Evolutionary conservation across 2,888 invertebrate genomes (phyloP).

Genomic region (Ormyrus nitidulus): DNA sequence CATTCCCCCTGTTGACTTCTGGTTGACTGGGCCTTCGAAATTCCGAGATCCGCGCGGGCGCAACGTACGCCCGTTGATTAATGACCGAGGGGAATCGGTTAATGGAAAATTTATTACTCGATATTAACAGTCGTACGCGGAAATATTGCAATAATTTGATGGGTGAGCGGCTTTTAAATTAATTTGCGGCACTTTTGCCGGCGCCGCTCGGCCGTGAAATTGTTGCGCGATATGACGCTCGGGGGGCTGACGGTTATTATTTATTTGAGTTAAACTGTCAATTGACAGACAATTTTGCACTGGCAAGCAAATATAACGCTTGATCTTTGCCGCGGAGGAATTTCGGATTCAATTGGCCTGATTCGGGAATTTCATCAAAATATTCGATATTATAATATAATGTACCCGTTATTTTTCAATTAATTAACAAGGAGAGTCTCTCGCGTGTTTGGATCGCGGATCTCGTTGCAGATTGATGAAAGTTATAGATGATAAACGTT

Average conservation of each 20-base stretch:
- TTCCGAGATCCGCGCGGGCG: constrained; percentile 11
- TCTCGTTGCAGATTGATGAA: too few relatives aligned
- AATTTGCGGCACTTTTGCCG: constrained; percentile 34
- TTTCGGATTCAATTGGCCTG: too few relatives aligned
- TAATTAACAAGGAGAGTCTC: too few relatives aligned
- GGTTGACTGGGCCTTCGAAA: constrained; percentile 16
- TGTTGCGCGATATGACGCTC: not conserved
- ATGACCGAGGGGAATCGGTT: constrained; percentile 25
- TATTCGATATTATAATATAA: too few relatives aligned
- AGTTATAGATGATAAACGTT: too few relatives aligned
- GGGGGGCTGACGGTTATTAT: constrained; percentile 26
- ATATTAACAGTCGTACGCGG: constrained; percentile 39
- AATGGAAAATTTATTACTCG: constrained; percentile 51
- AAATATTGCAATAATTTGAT: constrained; percentile 52
- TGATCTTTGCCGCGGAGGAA: not conserved
- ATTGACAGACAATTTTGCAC: constrained; percentile 15
- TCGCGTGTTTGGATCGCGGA: too few relatives aligned
- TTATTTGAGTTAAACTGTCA: constrained; percentile 35
- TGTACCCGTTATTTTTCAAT: too few relatives aligned
- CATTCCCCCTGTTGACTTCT: not conserved
- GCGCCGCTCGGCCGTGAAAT: constrained; percentile 59
- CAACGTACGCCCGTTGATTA: constrained; percentile 33
- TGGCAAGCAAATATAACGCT: not conserved
- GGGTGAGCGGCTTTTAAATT: constrained; percentile 39
- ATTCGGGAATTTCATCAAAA: too few relatives aligned